phyloP scores from a whole-genome alignment of 2,797 vertebrate species.

The Microchirus variegatus region DNA sequence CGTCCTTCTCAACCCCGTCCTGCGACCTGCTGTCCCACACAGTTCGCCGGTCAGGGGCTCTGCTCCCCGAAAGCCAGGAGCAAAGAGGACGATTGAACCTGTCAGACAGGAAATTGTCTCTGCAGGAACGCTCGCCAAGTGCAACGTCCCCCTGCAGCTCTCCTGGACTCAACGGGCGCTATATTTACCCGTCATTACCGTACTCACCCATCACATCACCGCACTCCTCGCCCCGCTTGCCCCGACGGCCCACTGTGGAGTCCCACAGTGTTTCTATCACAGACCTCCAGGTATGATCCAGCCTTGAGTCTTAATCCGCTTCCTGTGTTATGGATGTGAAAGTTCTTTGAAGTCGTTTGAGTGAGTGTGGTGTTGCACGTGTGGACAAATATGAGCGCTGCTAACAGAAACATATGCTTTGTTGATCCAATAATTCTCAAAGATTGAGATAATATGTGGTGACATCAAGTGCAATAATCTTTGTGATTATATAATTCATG shows the following conservation, averaged over 20 bases:
- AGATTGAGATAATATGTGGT: conserved; percentile 11
- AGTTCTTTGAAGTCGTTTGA: not conserved
- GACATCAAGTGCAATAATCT: conserved; percentile 1
- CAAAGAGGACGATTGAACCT: conserved; percentile 82
- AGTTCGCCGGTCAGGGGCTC: conserved; percentile 50
- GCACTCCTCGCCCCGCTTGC: conserved; percentile 91
- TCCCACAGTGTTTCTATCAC: conserved; percentile 97
- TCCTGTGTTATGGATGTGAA: not conserved
- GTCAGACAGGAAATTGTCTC: conserved; percentile 90
- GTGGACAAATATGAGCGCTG: not conserved
- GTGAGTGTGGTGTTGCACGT: too few species aligned
- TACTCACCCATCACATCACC: conserved; percentile 93
- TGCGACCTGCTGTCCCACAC: conserved; percentile 78
- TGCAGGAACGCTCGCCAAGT: conserved; percentile 88
- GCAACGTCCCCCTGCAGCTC: conserved; percentile 78
- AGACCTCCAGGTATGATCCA: conserved; percentile 88
- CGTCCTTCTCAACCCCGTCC: conserved; percentile 62
- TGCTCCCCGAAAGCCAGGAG: conserved; percentile 71
- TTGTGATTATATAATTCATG: conserved; percentile 19
- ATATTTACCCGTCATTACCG: conserved; percentile 88
- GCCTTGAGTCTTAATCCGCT: not conserved
- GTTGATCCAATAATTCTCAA: not conserved
- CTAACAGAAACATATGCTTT: conserved; percentile 1
- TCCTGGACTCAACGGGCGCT: conserved; percentile 82
- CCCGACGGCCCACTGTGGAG: conserved; percentile 93